Evolutionary conservation across 2,113 vertebrate species (phyloP), one percentile per base, ranked within the genome.

Genomic region (Nothoprocta pentlandii): DNA sequence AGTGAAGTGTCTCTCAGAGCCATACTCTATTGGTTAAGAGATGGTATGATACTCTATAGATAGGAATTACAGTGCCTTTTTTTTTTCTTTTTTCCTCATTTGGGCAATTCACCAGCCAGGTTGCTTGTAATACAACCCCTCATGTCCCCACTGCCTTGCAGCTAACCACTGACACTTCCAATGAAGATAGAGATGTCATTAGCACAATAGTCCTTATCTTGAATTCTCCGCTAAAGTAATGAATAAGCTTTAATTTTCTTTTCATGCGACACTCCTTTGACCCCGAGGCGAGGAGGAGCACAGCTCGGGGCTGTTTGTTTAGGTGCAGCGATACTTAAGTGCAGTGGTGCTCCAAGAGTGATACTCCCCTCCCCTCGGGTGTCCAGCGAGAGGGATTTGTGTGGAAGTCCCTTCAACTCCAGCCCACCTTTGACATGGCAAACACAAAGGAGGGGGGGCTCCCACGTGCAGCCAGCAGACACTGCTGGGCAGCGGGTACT

Each of bases 401-500:
- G 78, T 85, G 67, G 76, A 94, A 95, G 68, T 76, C 79, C 58
- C 79, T 95, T 84, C 73, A 84, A 86, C 26, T 88, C 56, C 54
- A 28, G 47, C 4, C 85, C 90, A 96, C 80, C 67, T 97, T 94
- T 95, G 92, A 94, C 61, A 95, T 47, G 84, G 32, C 70, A 94
- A 91, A 21, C 81, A 92, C 91, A 96, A 95, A 81, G 32, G 79
- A 90, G 67, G 73, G 81, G 14, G 59, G 68, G 86, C 54, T 44
- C 83, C 67, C 74, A 87, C 80, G 53, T 97, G 96, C 94, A 94
- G 89, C 75, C 84, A 71, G 80, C 95, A 96, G 93, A 87, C 76
- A 75, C 42, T 76, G 94, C 85, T 89, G 51, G 87, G 64, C 34
- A 88, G 30, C 1, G 0, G 80, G 36, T 41, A 80, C 73, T 94